Evolutionary conservation across 2,113 vertebrate genomes (phyloP).

Genomic region (Sylvia atricapilla): DNA sequence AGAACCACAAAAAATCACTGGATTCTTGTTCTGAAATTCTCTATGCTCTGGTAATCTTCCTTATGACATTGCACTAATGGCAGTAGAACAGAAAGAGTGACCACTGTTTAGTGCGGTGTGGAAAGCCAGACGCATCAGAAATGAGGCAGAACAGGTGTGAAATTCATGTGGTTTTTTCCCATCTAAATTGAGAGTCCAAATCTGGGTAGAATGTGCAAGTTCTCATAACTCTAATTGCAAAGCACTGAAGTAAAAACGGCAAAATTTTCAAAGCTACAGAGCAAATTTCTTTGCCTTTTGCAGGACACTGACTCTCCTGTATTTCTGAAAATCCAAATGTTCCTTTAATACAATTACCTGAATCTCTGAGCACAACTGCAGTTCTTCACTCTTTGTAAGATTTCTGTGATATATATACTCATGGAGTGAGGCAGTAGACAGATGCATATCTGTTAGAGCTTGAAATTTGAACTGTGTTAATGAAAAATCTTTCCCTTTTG

Average conservation of each 20-base stretch:
- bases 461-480: not conserved
- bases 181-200: not conserved
- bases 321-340: not conserved
- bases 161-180: not conserved
- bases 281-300: not conserved
- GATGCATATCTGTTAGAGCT: not conserved
- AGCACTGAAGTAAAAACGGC: not conserved
- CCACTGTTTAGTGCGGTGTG: fast-evolving
- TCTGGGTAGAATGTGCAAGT: not conserved
- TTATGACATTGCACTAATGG: not conserved
- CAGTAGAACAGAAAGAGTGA: not conserved
- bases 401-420: not conserved
- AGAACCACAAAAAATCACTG: not conserved
- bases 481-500: not conserved
- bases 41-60: not conserved
- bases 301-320: fast-evolving
- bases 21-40: fast-evolving
- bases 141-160: not conserved
- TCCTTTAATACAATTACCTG: not conserved
- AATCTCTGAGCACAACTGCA: not conserved
- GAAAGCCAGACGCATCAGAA: not conserved
- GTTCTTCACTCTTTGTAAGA: not conserved
- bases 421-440: not conserved
- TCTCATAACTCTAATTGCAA: not conserved
- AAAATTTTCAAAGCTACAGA: not conserved